phyloP scores from a whole-genome alignment of 2,797 vertebrate species.

The Chloroceryle inda region DNA sequence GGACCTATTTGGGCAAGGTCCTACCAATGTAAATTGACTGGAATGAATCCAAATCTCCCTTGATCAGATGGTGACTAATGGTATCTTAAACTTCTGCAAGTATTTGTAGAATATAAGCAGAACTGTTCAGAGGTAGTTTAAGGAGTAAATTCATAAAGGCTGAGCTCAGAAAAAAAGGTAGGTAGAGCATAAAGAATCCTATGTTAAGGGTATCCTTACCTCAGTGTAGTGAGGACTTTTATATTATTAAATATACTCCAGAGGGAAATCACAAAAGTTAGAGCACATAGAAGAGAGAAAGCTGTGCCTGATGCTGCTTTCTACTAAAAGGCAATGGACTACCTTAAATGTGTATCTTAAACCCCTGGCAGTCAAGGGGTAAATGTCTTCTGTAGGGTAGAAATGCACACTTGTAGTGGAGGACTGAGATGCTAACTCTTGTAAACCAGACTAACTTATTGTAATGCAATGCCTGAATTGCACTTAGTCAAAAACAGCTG shows the following conservation, averaged over 20 bases:
- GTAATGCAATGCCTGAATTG: background rate
- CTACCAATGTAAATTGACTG: background rate
- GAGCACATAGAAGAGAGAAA: background rate
- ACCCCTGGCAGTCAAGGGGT: background rate
- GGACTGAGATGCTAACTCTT: background rate
- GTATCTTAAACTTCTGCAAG: background rate
- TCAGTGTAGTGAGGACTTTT: background rate
- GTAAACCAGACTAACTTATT: background rate
- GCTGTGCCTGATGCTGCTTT: background rate
- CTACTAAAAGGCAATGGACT: background rate
- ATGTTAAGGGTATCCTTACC: background rate
- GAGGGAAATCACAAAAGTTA: background rate
- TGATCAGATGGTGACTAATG: background rate
- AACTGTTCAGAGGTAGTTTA: background rate
- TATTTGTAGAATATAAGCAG: background rate
- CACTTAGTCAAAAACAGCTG: background rate
- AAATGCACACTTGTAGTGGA: background rate
- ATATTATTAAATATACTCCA: background rate
- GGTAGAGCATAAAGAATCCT: background rate
- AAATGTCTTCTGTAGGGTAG: background rate
- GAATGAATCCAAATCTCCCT: background rate
- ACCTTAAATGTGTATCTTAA: background rate
- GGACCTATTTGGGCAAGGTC: background rate
- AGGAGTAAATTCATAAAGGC: background rate
- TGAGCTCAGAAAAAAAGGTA: background rate